Conservation (phyloP, 2,797 vertebrate genomes). For the Adelosebastes latens region DNA sequence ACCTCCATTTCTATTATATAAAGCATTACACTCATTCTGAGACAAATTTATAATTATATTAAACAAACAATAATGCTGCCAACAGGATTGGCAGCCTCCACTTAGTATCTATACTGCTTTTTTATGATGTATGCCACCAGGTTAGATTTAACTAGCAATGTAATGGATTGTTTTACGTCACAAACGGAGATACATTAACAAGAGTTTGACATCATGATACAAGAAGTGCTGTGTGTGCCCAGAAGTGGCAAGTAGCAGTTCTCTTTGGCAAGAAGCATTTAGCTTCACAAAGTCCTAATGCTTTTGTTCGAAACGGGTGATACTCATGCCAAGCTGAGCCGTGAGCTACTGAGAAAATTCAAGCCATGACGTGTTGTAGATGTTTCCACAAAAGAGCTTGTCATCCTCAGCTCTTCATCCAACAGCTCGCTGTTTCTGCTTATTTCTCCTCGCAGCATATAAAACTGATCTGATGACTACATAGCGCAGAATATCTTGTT, state of each 20-base stretch:
- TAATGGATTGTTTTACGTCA: not conserved
- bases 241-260: not conserved
- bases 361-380: not conserved
- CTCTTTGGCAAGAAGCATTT: not conserved
- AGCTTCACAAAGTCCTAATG: not conserved
- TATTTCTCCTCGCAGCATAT: not conserved
- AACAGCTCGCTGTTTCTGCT: not conserved
- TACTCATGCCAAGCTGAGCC: not conserved
- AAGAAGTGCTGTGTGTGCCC: not conserved
- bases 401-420: not conserved
- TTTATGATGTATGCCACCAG: not conserved
- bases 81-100: not conserved
- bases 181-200: not conserved
- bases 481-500: not conserved
- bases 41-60: not conserved
- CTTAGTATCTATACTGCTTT: not conserved
- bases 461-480: not conserved
- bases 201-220: not conserved
- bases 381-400: not conserved
- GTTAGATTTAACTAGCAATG: not conserved
- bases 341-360: not conserved
- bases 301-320: not conserved
- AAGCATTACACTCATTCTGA: not conserved
- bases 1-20: not conserved
- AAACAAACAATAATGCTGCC: constrained; percentile 6